Conservation (phyloP, 2,888 invertebrate genomes). For the Thera britannica region DNA sequence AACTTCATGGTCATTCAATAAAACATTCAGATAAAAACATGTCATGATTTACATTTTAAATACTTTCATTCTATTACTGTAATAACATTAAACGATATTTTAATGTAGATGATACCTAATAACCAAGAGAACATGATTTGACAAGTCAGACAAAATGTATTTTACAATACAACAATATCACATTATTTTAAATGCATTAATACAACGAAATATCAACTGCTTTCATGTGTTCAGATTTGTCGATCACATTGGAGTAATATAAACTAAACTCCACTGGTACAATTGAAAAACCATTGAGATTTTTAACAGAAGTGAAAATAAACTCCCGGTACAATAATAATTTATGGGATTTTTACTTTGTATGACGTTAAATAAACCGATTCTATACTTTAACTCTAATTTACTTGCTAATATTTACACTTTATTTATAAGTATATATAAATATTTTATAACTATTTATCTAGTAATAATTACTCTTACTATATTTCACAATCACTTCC, state of each 20-base stretch:
- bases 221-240: constrained; percentile 60
- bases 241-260: constrained; percentile 72
- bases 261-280: constrained; percentile 83
- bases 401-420: constrained; percentile 83
- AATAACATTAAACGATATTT: constrained; percentile 40
- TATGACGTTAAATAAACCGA: constrained; percentile 84
- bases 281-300: constrained; percentile 84
- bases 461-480: constrained; percentile 72
- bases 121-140: constrained; percentile 72
- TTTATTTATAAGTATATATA: constrained; percentile 85
- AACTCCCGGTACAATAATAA: constrained; percentile 83
- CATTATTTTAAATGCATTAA: constrained; percentile 83
- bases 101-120: constrained; percentile 52
- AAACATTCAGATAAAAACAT: constrained; percentile 51
- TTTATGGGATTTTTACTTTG: constrained; percentile 82
- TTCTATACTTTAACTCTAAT: constrained; percentile 83
- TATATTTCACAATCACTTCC: constrained; percentile 70
- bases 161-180: constrained; percentile 83
- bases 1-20: constrained; percentile 46
- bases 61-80: constrained; percentile 64
- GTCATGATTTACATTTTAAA: constrained; percentile 57
- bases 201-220: constrained; percentile 70
- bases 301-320: constrained; percentile 81
- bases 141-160: constrained; percentile 83
- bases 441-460: constrained; percentile 82